A percentile compares a stretch with the other conserved stretches of the same genome.
Evolutionary conservation across 2,888 invertebrate species (phyloP).

Genomic region (Drepanosiphum platanoidis): DNA sequence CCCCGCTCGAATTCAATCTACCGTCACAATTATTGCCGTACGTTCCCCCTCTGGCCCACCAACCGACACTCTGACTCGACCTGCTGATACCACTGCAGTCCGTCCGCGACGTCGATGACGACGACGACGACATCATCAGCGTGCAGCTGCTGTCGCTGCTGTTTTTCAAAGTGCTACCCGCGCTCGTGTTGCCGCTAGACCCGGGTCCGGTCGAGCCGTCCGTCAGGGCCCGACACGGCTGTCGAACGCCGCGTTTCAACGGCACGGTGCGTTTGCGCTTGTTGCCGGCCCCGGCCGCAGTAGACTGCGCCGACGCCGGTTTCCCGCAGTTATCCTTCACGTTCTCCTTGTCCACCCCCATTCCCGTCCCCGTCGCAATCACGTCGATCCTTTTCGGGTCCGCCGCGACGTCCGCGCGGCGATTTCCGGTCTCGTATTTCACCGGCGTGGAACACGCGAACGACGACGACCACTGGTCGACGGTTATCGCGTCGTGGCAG

Average conservation of each 20-base stretch:
- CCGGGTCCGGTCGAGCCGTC: background rate
- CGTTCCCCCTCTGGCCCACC: constrained; percentile 31
- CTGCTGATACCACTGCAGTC: constrained; percentile 33
- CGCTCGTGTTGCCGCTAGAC: background rate
- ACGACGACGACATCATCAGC: background rate
- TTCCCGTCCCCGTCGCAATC: background rate
- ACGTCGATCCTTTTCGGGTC: too few species aligned
- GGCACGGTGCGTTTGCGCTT: constrained; percentile 49
- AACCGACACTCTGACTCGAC: constrained; percentile 19
- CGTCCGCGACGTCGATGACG: constrained; percentile 26
- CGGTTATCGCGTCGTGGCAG: background rate
- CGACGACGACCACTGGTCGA: constrained; percentile 12
- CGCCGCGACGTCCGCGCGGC: background rate
- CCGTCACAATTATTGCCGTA: constrained; percentile 1
- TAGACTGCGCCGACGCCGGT: constrained; percentile 58
- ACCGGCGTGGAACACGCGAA: constrained; percentile 65
- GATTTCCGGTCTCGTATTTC: constrained; percentile 13
- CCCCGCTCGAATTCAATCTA: constrained; percentile 2
- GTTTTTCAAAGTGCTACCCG: constrained; percentile 24
- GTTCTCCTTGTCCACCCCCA: constrained; percentile 45
- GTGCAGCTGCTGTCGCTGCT: constrained; percentile 21
- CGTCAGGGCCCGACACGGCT: background rate
- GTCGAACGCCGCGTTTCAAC: constrained; percentile 24
- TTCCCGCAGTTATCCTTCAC: background rate
- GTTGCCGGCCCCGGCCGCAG: constrained; percentile 56